Conservation (phyloP, 2,113 vertebrate species). For the Andinoacara biseriatus region DNA sequence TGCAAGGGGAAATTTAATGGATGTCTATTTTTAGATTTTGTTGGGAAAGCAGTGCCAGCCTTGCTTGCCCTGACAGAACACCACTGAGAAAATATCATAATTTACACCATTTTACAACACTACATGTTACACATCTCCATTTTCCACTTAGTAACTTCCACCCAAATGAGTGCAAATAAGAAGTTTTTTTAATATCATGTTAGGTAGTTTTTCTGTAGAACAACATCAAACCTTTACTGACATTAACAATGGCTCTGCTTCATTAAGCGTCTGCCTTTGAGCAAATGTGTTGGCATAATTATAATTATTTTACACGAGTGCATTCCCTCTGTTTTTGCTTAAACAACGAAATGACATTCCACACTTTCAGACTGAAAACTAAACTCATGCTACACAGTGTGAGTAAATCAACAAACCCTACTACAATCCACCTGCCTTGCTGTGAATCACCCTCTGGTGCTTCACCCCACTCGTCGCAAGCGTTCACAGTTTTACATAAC, state of each 20-base stretch:
- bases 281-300: not conserved
- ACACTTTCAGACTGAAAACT: not conserved
- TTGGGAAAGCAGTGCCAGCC: not conserved
- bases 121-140: not conserved
- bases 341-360: not conserved
- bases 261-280: not conserved
- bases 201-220: not conserved
- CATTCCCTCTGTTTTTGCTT: not conserved
- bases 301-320: not conserved
- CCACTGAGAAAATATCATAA: not conserved
- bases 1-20: not conserved
- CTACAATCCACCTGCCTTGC: constrained; percentile 5
- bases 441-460: constrained; percentile 4
- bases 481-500: constrained; percentile 32
- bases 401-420: constrained; percentile 5
- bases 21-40: not conserved
- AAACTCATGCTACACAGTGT: not conserved
- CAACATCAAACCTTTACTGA: not conserved
- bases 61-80: not conserved
- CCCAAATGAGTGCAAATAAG: not conserved
- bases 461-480: constrained; percentile 3
- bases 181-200: not conserved
- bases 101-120: not conserved
- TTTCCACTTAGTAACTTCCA: not conserved
- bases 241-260: not conserved